A percentile compares a stretch with the other conserved stretches of the same genome.
Conservation (phyloP, 2,888 invertebrate genomes). For the Plusia festucae region DNA sequence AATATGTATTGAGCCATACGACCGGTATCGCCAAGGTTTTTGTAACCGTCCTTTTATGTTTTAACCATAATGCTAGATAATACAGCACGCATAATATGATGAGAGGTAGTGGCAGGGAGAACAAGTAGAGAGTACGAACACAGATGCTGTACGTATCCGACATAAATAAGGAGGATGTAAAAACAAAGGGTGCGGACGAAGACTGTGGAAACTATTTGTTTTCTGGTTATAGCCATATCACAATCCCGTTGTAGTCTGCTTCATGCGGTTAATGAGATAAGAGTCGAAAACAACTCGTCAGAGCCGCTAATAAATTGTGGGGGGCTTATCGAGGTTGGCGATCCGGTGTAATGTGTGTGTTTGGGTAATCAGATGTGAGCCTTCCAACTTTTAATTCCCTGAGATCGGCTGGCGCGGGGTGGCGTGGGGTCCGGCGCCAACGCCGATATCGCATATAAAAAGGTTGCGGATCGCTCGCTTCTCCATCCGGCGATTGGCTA, state of each 20-base stretch:
- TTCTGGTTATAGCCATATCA: constrained; percentile 54
- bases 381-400: constrained; percentile 86
- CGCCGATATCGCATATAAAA: constrained; percentile 88
- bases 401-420: constrained; percentile 70
- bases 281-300: constrained; percentile 78
- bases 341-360: constrained; percentile 84
- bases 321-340: constrained; percentile 84
- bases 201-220: constrained; percentile 45
- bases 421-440: constrained; percentile 79
- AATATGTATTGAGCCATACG: constrained; percentile 78
- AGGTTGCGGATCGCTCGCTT: constrained; percentile 89
- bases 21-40: constrained; percentile 67
- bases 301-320: constrained; percentile 80
- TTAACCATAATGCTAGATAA: constrained; percentile 54
- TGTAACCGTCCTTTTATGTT: constrained; percentile 67
- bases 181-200: constrained; percentile 44
- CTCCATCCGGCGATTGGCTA: constrained; percentile 90
- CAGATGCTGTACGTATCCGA: constrained; percentile 41
- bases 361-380: constrained; percentile 86
- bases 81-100: constrained; percentile 44
- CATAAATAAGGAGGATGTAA: constrained; percentile 37
- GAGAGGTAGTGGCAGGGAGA: constrained; percentile 23
- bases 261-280: constrained; percentile 71
- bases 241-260: constrained; percentile 57
- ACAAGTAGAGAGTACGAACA: constrained; percentile 14